phyloP scores from a whole-genome alignment of 2,797 vertebrate genomes.

The Clarias platycephalus region DNA sequence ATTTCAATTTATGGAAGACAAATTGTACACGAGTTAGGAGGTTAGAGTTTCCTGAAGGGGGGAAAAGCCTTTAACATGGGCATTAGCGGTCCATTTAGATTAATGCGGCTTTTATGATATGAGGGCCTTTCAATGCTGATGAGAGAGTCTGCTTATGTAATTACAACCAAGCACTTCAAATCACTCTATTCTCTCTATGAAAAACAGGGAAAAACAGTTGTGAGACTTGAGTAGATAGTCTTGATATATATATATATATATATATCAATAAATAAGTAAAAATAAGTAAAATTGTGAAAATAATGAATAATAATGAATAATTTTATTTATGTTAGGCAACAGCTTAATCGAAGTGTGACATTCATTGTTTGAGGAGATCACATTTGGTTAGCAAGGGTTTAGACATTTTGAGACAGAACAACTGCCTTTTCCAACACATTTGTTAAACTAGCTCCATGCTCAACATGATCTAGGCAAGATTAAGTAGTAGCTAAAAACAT shows the following conservation, averaged over 20 bases:
- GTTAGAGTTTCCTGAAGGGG: neutral
- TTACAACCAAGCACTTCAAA: neutral
- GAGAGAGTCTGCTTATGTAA: conserved; percentile 15
- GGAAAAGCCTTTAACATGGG: neutral
- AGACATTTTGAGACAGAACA: neutral
- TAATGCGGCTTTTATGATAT: neutral
- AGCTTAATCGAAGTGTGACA: neutral
- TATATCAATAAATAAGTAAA: too few species aligned
- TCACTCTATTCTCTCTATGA: neutral
- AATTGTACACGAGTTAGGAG: neutral
- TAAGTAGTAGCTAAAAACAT: neutral
- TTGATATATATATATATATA: neutral
- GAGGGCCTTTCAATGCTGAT: neutral
- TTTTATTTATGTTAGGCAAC: neutral
- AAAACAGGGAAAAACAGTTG: neutral
- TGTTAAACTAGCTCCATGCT: neutral
- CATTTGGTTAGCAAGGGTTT: neutral
- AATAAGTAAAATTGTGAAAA: neutral
- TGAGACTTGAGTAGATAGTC: neutral
- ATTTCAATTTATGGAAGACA: neutral
- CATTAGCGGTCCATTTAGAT: conserved; percentile 17
- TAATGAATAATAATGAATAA: neutral
- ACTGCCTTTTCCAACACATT: neutral
- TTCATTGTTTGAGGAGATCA: neutral
- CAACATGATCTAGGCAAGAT: neutral